Percentiles rank a stretch among this genome's conserved stretches.
Conservation (phyloP, 1,140 invertebrate genomes). For the Philotrypesis tridentata region DNA sequence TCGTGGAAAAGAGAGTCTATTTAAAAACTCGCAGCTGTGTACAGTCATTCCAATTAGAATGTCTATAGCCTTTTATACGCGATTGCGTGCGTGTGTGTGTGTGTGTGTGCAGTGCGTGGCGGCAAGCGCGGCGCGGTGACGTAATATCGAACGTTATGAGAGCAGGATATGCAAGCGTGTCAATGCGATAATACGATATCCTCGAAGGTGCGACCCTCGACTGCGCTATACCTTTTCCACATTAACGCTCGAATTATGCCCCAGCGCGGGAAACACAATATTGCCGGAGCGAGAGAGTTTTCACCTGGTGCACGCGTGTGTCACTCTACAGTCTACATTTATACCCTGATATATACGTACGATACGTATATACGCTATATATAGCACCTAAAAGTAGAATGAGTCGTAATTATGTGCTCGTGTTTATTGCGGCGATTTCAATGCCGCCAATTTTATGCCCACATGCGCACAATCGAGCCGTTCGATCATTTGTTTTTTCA, state of each 20-base stretch:
- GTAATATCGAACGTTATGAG: constrained; percentile 1
- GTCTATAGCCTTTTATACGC: background rate
- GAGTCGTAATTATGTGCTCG: background rate
- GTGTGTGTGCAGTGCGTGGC: no score
- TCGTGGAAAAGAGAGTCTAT: no score
- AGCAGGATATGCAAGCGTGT: constrained; percentile 40
- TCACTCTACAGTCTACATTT: no score
- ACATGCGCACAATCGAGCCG: no score
- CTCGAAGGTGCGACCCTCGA: constrained; percentile 17
- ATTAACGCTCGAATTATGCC: background rate
- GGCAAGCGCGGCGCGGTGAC: no score
- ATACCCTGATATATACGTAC: no score
- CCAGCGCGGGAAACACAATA: background rate
- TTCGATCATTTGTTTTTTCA: no score
- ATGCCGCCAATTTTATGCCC: no score
- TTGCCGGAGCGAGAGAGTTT: background rate
- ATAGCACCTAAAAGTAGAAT: no score
- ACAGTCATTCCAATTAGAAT: constrained; percentile 21
- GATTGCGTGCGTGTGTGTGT: background rate
- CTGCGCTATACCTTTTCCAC: no score
- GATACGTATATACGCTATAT: background rate
- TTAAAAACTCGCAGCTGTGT: background rate
- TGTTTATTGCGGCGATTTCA: background rate
- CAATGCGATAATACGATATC: constrained; percentile 24
- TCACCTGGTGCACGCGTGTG: background rate